phyloP scores from a whole-genome alignment of 2,113 vertebrate genomes.

The Megaceryle maxima region DNA sequence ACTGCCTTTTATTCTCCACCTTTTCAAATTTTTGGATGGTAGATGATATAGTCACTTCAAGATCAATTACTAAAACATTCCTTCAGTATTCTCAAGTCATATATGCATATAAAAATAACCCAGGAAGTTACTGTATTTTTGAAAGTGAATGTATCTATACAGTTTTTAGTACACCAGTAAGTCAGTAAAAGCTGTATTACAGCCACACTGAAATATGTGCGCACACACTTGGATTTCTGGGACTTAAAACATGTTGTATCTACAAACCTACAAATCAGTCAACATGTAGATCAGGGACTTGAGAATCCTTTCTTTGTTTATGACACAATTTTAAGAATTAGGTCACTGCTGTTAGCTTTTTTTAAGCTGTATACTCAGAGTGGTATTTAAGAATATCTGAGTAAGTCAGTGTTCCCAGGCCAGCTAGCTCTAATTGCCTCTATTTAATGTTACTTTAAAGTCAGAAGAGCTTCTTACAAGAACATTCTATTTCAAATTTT shows the following conservation, averaged over 20 bases:
- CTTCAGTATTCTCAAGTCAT: neutral
- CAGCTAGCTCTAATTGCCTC: neutral
- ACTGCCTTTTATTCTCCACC: neutral
- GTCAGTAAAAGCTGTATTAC: neutral
- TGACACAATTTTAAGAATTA: neutral
- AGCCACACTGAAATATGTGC: neutral
- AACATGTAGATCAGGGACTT: neutral
- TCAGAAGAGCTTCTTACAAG: neutral
- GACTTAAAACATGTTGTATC: neutral
- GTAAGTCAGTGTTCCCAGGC: neutral
- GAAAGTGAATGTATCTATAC: neutral
- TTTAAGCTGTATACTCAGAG: neutral
- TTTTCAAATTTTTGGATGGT: neutral
- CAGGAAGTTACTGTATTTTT: neutral
- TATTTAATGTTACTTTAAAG: neutral
- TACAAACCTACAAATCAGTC: neutral
- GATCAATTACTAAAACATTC: neutral
- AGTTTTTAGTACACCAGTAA: neutral
- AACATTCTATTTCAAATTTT: neutral
- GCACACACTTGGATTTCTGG: neutral
- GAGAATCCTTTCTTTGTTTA: neutral
- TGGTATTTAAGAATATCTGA: neutral
- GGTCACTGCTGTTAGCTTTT: neutral
- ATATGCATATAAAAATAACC: neutral
- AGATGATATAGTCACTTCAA: neutral